Conservation (phyloP, 2,113 vertebrate genomes). For the Lepus timidus region DNA sequence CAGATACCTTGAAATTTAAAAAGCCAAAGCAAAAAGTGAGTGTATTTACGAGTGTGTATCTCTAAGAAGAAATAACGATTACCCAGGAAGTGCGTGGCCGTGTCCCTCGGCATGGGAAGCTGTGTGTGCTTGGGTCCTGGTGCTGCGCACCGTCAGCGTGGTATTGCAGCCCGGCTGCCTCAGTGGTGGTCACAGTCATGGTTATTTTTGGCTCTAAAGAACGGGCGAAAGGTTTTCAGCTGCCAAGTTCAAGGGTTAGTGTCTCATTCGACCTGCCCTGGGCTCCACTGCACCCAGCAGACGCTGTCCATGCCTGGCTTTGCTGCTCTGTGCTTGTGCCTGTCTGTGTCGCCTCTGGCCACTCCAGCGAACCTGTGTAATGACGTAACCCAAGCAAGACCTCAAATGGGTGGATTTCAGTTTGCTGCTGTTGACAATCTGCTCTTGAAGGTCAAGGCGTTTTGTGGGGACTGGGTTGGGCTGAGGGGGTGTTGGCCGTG, state of each 20-base stretch:
- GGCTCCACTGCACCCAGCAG: neutral
- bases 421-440: neutral
- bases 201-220: neutral
- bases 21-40: neutral
- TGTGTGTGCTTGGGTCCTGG: neutral
- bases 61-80: neutral
- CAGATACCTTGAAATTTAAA: neutral
- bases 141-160: too few species aligned
- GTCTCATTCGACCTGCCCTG: neutral
- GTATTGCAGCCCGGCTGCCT: neutral
- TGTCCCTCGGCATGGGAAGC: neutral
- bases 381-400: neutral
- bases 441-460: neutral
- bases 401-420: neutral
- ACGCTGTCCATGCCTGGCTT: neutral
- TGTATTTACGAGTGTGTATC: neutral
- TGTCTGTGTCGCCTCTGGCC: conserved; percentile 6
- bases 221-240: neutral
- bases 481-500: neutral
- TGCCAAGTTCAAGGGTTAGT: neutral
- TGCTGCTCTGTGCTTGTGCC: neutral
- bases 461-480: neutral
- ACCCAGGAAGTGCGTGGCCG: neutral
- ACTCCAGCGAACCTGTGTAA: neutral
- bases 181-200: neutral